Evolutionary conservation across 2,888 invertebrate genomes (phyloP).

Genomic region (Adelphocoris suturalis): DNA sequence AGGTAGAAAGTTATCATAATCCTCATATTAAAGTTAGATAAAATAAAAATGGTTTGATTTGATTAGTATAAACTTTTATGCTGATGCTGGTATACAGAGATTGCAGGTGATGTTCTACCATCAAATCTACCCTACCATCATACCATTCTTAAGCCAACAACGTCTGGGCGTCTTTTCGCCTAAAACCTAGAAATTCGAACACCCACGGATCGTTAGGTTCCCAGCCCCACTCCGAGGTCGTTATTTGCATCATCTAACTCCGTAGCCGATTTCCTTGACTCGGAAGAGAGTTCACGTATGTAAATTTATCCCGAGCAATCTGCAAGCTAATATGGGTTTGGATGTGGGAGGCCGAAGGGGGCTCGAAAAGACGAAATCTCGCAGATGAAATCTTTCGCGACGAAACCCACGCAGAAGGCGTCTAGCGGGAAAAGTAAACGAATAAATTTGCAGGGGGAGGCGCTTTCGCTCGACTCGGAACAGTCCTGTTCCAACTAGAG

Average conservation of each 20-base stretch:
- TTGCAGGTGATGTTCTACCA: too few relatives aligned
- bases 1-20: too few relatives aligned
- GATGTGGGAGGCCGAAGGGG: not conserved
- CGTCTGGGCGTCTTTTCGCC: not conserved
- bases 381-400: slow-evolving; percentile 26
- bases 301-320: slow-evolving; percentile 33
- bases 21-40: too few relatives aligned
- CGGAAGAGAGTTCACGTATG: not conserved
- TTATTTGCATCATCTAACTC: slow-evolving; percentile 33
- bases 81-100: too few relatives aligned
- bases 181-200: slow-evolving; percentile 10
- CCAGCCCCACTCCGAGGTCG: not conserved
- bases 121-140: too few relatives aligned
- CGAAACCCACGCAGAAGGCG: not conserved
- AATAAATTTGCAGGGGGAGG: slow-evolving; percentile 12
- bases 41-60: too few relatives aligned
- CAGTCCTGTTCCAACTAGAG: not conserved
- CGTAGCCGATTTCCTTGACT: slow-evolving; percentile 4
- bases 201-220: slow-evolving; percentile 20
- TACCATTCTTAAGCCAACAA: not conserved
- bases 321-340: not conserved
- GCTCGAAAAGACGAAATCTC: slow-evolving; percentile 20
- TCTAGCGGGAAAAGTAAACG: slow-evolving; percentile 13
- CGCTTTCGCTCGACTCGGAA: not conserved
- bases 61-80: too few relatives aligned